Base-by-base conservation (phyloP, 2,113 vertebrate genomes). In the Gymnarchus niloticus region DNA sequence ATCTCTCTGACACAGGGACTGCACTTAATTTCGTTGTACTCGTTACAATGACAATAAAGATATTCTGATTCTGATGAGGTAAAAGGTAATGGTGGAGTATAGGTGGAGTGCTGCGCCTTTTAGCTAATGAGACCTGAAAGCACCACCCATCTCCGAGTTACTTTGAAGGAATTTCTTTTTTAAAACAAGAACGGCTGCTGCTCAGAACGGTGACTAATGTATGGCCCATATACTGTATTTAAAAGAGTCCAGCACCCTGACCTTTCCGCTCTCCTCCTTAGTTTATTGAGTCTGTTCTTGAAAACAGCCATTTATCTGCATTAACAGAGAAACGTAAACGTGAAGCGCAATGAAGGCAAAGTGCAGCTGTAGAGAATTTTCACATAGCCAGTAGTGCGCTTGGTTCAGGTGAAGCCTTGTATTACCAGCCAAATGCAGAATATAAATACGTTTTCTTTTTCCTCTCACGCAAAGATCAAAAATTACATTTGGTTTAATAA, bases 231-330 rank as follows among this genome's bases (percentile, higher is more conserved):
- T n/a, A n/a, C n/a, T n/a, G 23, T 48, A 78, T 78, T 19, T 19
- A 78, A 37, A 14, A 33, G 6, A 37, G 2, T 7, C 7, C 17
- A 57, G 54, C 12, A 44, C n/a, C 56, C 21, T 37, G n/a, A 23
- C 82, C 54, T 7, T n/a, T 25, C 82, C 21, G n/a, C 33, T 59
- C 33, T 5, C n/a, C 33, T 56, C 23, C 12, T 8, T 19, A n/a
- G 54, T 59, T 83, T 83, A 83, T 83, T 57, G 52, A 83, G 57
- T 56, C 12, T 57, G 33, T 41, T 56, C 51, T 51, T 44, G 28
- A 52, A 81, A n/a, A 37, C n/a, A 83, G 52, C 51, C 51, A 56
- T 5, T 54, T 54, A 81, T 81, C 25, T 54, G 17, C 6, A 8
- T 28, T n/a, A n/a, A n/a, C 61, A 69, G 28, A 69, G 81, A 14